Percentiles rank a stretch among this genome's conserved stretches.
phyloP scores from a whole-genome alignment of 1,140 invertebrate genomes.

The Notospermus geniculatus region DNA sequence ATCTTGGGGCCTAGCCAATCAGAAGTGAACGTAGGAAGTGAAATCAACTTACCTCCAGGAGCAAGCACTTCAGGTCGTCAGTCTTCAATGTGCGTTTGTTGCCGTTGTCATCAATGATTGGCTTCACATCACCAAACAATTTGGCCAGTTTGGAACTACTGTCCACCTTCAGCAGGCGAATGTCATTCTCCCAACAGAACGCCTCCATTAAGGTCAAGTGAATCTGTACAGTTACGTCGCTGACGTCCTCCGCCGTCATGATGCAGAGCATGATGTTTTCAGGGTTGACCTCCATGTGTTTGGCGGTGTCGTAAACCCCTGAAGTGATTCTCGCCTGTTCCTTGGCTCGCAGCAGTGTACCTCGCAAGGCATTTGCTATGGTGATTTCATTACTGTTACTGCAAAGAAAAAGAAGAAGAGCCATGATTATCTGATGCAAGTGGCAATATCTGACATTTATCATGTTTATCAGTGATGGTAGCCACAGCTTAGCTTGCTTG shows the following conservation, averaged over 20 bases:
- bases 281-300: conserved; percentile 4
- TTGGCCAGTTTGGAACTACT: background rate
- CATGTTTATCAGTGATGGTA: too few species aligned
- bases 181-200: conserved; percentile 4
- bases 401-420: background rate
- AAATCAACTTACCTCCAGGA: too few species aligned
- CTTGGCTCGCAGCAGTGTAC: background rate
- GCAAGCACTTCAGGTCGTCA: too few species aligned
- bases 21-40: too few species aligned
- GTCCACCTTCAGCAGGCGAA: conserved; percentile 5
- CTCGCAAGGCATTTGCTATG: conserved; percentile 2
- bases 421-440: too few species aligned
- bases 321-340: background rate
- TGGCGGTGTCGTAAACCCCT: conserved; percentile 4
- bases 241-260: background rate
- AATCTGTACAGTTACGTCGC: conserved; percentile 3
- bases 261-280: conserved; percentile 3
- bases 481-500: too few species aligned
- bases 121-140: background rate
- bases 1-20: too few species aligned
- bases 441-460: too few species aligned
- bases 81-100: background rate
- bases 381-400: background rate
- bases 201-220: conserved; percentile 5
- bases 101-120: conserved; percentile 6